Evolutionary conservation across 2,797 vertebrate genomes (phyloP).

Genomic region (Petrocephalus schoutedeni): DNA sequence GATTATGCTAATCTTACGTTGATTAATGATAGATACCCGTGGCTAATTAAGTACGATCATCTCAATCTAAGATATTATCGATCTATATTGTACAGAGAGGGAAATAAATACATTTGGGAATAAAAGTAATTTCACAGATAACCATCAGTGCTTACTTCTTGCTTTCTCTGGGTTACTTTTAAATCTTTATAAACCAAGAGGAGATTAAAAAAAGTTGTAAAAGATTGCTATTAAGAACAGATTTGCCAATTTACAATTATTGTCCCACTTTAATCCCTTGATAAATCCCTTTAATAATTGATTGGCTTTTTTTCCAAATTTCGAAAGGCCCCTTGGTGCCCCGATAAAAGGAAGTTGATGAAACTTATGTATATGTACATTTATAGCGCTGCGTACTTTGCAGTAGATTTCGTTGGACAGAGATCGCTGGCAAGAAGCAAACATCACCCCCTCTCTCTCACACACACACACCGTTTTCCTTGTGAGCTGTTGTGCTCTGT

Average conservation of each 20-base stretch:
- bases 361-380: neutral
- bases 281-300: constrained; percentile 24
- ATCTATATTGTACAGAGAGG: neutral
- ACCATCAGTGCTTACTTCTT: neutral
- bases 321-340: neutral
- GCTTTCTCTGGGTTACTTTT: neutral
- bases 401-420: neutral
- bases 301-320: neutral
- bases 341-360: neutral
- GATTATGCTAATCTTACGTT: neutral
- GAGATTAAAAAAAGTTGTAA: neutral
- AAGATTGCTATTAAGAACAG: neutral
- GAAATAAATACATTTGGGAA: neutral
- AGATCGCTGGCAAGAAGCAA: neutral
- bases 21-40: neutral
- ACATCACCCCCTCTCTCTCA: neutral
- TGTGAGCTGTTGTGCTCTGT: constrained; percentile 29
- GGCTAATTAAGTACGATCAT: neutral
- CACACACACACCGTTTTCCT: neutral
- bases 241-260: constrained; percentile 6
- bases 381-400: neutral
- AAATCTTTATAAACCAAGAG: neutral
- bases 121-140: constrained; percentile 11
- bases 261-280: constrained; percentile 4
- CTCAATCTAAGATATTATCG: constrained; percentile 1